Conservation (phyloP, 2,113 vertebrate species). For the Gnathonemus echidnorhynchus region DNA sequence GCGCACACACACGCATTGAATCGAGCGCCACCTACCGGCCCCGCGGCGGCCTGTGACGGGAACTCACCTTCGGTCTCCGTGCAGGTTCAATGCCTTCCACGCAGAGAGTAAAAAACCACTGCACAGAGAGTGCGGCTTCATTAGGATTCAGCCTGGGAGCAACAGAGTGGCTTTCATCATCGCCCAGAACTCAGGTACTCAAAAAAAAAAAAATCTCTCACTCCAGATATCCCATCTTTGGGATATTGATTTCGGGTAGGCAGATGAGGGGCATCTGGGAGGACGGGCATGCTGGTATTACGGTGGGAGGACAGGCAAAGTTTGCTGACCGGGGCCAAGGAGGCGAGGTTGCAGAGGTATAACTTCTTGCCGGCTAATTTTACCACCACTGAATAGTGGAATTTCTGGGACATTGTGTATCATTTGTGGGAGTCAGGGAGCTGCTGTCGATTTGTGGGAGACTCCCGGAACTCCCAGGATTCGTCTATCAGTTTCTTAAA, state of each 20-base stretch:
- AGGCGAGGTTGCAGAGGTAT: no score
- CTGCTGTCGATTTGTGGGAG: no score
- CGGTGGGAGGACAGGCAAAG: no score
- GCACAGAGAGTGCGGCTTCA: conserved; percentile 88
- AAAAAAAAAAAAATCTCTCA: background rate
- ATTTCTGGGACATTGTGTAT: no score
- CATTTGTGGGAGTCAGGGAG: no score
- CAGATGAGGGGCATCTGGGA: no score
- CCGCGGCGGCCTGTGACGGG: background rate
- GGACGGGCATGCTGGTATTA: no score
- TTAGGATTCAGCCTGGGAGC: conserved; percentile 79
- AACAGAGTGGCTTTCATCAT: conserved; percentile 90
- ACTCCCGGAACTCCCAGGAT: background rate
- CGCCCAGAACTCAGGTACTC: conserved; percentile 87
- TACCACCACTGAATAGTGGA: no score
- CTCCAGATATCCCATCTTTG: no score
- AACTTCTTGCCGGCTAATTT: no score
- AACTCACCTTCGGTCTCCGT: background rate
- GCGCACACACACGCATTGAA: background rate
- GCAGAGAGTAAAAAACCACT: conserved; percentile 79
- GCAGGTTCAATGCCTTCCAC: conserved; percentile 86
- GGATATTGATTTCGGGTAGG: no score
- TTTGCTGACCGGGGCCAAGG: no score
- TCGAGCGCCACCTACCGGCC: background rate
- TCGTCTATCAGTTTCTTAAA: background rate